Evolutionary conservation across 1,140 invertebrate species (phyloP).

Genomic region (Muscidifurax raptorellus): DNA sequence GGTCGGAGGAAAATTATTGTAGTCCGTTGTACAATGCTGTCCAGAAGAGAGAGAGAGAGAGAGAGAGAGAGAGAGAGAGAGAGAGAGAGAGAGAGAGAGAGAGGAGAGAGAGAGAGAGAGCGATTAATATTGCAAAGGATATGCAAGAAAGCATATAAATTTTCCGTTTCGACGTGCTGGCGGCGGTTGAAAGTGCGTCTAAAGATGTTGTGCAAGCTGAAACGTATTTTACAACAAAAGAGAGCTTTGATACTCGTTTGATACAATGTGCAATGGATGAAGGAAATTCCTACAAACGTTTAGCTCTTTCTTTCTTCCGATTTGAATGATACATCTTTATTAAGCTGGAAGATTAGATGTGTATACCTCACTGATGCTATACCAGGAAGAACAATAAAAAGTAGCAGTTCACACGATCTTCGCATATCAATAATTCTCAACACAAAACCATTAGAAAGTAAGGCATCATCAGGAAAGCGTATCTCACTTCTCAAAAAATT

Average conservation of each 20-base stretch:
- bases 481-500: not conserved
- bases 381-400: not conserved
- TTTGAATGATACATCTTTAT: not conserved
- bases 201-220: not conserved
- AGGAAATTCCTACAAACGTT: not conserved
- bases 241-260: not conserved
- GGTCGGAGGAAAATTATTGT: slow-evolving; percentile 31
- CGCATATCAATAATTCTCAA: not conserved
- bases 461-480: not conserved
- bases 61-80: not conserved
- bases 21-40: slow-evolving; percentile 10
- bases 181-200: not conserved
- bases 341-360: not conserved
- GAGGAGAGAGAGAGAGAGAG: not conserved
- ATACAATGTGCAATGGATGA: not conserved
- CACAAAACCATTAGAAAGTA: not conserved
- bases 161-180: not conserved
- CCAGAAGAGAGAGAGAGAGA: not conserved
- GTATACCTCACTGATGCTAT: not conserved
- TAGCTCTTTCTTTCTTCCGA: not conserved
- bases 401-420: not conserved
- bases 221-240: not conserved
- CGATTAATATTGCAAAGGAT: slow-evolving; percentile 21
- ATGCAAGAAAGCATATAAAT: slow-evolving; percentile 21
- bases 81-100: not conserved